Percentiles rank a stretch among this genome's conserved stretches.
These are phyloP conservation scores for Drosophila prolongata DNA, from an alignment of 2,888 invertebrate species.

Conservation along the genomic window DNA sequence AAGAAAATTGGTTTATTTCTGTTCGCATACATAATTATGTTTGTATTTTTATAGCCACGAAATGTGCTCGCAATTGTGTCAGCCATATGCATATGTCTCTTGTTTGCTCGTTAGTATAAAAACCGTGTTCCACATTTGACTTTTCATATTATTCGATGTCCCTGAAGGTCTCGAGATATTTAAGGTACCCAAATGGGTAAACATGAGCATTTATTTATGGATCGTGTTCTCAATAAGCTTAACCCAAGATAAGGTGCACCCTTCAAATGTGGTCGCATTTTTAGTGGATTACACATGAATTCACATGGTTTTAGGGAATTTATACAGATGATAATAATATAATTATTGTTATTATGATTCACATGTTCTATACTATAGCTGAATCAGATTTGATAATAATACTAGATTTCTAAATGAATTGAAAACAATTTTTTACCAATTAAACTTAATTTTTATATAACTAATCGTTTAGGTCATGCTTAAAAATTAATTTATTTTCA, in stretches of 20 bases:
- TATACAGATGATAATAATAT: neutral
- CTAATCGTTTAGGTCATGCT: too few relatives aligned
- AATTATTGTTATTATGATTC: neutral
- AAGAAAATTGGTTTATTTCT: slow-evolving; percentile 31
- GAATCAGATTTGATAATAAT: too few relatives aligned
- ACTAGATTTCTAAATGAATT: too few relatives aligned
- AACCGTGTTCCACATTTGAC: slow-evolving; percentile 42
- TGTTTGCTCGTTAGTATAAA: slow-evolving; percentile 14
- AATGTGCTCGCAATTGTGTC: slow-evolving; percentile 66
- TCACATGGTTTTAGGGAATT: neutral
- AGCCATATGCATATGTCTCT: slow-evolving; percentile 59
- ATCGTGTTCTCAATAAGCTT: slow-evolving; percentile 1
- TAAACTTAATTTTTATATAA: too few relatives aligned
- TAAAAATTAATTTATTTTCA: neutral
- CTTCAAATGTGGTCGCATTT: neutral
- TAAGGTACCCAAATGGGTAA: slow-evolving; percentile 10
- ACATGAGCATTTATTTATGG: slow-evolving; percentile 7
- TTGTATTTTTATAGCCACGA: slow-evolving; percentile 27
- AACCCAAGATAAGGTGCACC: neutral
- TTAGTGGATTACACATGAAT: neutral
- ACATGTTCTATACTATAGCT: neutral
- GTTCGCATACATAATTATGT: slow-evolving; percentile 41
- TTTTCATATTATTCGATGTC: slow-evolving; percentile 25
- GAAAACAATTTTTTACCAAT: too few relatives aligned
- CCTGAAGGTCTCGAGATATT: slow-evolving; percentile 34